phyloP scores from a whole-genome alignment of 2,113 vertebrate species.

The Lutjanus erythropterus region DNA sequence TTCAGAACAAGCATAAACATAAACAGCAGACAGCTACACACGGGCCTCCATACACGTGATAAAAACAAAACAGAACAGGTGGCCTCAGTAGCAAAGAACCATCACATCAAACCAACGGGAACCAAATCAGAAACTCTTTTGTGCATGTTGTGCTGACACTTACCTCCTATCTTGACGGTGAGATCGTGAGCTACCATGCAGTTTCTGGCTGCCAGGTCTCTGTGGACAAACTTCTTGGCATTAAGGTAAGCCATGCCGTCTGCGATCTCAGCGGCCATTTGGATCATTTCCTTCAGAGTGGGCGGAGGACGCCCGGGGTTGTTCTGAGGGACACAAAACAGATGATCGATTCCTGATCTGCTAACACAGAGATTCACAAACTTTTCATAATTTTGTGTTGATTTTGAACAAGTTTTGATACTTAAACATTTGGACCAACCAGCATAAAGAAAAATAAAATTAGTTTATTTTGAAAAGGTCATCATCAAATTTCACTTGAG shows the following conservation, averaged over 20 bases:
- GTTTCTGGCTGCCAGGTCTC: conserved; percentile 96
- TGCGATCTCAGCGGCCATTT: conserved; percentile 95
- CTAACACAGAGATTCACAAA: not conserved
- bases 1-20: not conserved
- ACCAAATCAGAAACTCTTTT: too few relatives aligned
- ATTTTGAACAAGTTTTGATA: not conserved
- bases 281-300: conserved; percentile 94
- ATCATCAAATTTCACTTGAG: not conserved
- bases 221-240: conserved; percentile 97
- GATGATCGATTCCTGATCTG: not conserved
- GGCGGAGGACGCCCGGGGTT: conserved; percentile 93
- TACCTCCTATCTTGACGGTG: conserved; percentile 97
- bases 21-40: not conserved
- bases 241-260: conserved; percentile 98
- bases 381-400: not conserved
- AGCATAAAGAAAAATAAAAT: not conserved
- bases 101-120: too few relatives aligned
- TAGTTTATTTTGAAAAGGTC: not conserved
- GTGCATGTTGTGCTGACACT: not conserved
- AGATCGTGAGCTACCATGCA: conserved; percentile 97
- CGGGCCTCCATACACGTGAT: not conserved
- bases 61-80: too few relatives aligned
- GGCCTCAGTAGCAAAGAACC: too few relatives aligned
- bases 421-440: not conserved
- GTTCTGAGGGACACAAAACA: conserved; percentile 82